phyloP scores from a whole-genome alignment of 2,797 vertebrate species.

The Peromyscus attwateri region DNA sequence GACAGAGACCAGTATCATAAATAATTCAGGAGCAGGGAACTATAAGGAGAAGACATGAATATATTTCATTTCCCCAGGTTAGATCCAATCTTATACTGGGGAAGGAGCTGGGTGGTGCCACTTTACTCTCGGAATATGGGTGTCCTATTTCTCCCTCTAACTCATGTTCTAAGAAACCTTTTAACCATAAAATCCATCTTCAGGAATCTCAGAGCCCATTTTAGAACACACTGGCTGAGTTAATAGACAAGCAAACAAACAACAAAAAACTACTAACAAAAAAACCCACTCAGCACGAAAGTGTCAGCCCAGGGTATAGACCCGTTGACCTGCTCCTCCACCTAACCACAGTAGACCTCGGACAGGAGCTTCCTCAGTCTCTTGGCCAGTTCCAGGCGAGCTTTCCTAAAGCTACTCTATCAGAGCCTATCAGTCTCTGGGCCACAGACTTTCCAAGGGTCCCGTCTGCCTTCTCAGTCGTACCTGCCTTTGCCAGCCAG shows the following conservation, averaged over 20 bases:
- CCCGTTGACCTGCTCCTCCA: neutral
- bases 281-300: neutral
- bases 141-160: conserved; percentile 45
- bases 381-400: neutral
- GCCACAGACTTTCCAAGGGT: neutral
- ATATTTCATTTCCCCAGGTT: conserved; percentile 65
- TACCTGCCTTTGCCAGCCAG: neutral
- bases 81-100: conserved; percentile 13
- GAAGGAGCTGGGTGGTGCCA: conserved; percentile 40
- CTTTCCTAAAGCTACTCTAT: neutral
- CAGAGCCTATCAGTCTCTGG: neutral
- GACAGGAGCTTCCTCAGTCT: neutral
- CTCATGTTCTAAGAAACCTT: conserved; percentile 35
- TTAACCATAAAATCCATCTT: conserved; percentile 18
- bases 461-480: neutral
- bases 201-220: conserved; percentile 36
- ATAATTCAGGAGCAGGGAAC: conserved; percentile 67
- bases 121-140: conserved; percentile 34
- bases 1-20: conserved; percentile 69
- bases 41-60: conserved; percentile 53
- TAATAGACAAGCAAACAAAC: neutral
- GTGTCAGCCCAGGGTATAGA: neutral
- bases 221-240: neutral
- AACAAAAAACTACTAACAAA: neutral
- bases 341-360: neutral